Conservation (phyloP, 2,888 invertebrate species). For the Nomada hirtipes region DNA sequence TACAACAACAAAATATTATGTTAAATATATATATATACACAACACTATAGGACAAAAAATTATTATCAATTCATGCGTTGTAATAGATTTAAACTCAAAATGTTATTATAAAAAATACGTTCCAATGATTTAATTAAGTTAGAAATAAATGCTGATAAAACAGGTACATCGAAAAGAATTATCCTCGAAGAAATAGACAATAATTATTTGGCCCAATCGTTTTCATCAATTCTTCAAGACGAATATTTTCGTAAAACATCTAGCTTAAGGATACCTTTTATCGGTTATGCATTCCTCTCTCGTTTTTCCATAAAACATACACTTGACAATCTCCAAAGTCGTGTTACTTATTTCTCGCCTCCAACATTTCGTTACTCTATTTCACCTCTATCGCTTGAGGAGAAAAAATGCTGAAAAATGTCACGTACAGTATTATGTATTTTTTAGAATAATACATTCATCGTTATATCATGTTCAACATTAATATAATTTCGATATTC, state of each 20-base stretch:
- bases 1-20: conserved; percentile 18
- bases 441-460: conserved; percentile 53
- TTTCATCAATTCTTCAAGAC: conserved; percentile 18
- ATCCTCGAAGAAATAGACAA: conserved; percentile 28
- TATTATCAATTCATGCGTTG: not conserved
- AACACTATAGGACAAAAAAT: conserved; percentile 19
- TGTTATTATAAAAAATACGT: conserved; percentile 34
- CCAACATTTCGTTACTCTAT: conserved; percentile 74
- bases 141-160: conserved; percentile 37
- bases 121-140: conserved; percentile 29
- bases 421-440: conserved; percentile 74
- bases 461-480: conserved; percentile 54
- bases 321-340: conserved; percentile 65
- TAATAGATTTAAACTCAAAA: not conserved
- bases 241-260: conserved; percentile 35
- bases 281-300: conserved; percentile 47
- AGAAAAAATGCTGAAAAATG: conserved; percentile 83
- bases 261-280: conserved; percentile 47
- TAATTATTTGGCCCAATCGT: conserved; percentile 28
- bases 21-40: conserved; percentile 23
- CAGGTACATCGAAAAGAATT: conserved; percentile 44
- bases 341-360: conserved; percentile 76
- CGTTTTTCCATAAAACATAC: conserved; percentile 60
- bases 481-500: conserved; percentile 63
- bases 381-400: conserved; percentile 76